Base-by-base conservation (phyloP, 2,888 invertebrate genomes). In the Aphelenchoides bicaudatus region DNA sequence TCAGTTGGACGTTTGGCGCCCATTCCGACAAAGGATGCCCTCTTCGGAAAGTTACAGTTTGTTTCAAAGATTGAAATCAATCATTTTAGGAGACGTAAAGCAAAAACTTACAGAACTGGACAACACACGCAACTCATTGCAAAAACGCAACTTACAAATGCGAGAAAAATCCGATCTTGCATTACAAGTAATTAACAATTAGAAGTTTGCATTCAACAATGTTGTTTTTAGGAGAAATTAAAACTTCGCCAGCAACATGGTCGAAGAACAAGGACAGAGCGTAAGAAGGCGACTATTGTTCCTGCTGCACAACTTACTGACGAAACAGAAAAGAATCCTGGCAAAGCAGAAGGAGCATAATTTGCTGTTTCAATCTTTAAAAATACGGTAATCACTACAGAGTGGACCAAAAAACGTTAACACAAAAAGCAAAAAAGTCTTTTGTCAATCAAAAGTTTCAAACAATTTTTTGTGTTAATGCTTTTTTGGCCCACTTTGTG, bases 1-100 rank as follows among this genome's bases (percentile, higher is more conserved):
- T 80, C 82, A 3, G 66, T 80, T 27, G 78, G 72, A 50, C 80
- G 81, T 56, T 67, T 83, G 56, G 83, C 83, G 27, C 82, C 83
- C 4, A 70, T 79, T 2, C 83, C 83, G 1, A 75, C 76, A 8
- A 77, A 80, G 53, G 80, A 81, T 50, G 81, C 81, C 25, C 74
- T 83, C 19, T 83, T 83, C 73, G 83, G 83, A 82, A 71, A 69
- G 59, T 47, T 39, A 43, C 73, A 49, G n/a, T 23, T 23, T 59
- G 16, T 46, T 6, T 13, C 19, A 13, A 52, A 54, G 8, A 19
- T 19, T 56, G 27, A 19, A 10, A 55, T n/a, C 16, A 13, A 23
- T 43, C 2, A 16, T 34, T 71, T 29, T 29, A 71, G 71, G 73
- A 5, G 76, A 76, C 58, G 73, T 76, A 6, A 71, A 70, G 52